A percentile compares a stretch with the other conserved stretches of the same genome.
phyloP scores from a whole-genome alignment of 2,113 vertebrate species.

The Numenius arquata region DNA sequence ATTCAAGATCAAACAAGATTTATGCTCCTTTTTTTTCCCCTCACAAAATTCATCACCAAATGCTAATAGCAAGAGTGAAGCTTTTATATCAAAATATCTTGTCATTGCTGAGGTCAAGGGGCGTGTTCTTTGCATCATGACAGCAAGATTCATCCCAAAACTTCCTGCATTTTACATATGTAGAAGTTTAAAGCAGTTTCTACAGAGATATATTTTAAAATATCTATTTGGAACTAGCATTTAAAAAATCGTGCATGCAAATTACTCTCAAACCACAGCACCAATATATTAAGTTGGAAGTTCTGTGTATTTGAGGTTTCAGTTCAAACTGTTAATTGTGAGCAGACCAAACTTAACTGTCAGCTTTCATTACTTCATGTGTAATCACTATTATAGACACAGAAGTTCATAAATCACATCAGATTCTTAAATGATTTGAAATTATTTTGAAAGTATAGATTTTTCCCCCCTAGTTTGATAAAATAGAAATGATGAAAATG shows the following conservation, averaged over 20 bases:
- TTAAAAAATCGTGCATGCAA: background rate
- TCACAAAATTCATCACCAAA: background rate
- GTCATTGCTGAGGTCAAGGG: background rate
- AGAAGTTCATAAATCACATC: background rate
- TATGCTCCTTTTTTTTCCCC: background rate
- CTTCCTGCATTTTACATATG: accelerated
- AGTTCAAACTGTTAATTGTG: background rate
- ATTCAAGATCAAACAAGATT: background rate
- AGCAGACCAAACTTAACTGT: background rate
- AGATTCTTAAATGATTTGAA: background rate
- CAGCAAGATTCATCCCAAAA: background rate
- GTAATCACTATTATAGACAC: background rate
- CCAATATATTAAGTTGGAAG: background rate
- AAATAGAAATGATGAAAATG: background rate
- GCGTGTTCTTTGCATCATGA: background rate
- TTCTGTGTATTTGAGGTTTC: background rate
- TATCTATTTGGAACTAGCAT: background rate
- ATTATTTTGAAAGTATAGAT: background rate
- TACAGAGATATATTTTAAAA: background rate
- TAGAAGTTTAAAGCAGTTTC: background rate
- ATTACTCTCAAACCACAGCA: background rate
- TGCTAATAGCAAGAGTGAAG: background rate
- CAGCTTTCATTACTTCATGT: background rate
- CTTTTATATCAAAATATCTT: background rate
- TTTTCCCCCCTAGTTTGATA: background rate